These are phyloP conservation scores for Rhipidura dahli DNA, from an alignment of 2,113 vertebrate species.

Conservation along the genomic window DNA sequence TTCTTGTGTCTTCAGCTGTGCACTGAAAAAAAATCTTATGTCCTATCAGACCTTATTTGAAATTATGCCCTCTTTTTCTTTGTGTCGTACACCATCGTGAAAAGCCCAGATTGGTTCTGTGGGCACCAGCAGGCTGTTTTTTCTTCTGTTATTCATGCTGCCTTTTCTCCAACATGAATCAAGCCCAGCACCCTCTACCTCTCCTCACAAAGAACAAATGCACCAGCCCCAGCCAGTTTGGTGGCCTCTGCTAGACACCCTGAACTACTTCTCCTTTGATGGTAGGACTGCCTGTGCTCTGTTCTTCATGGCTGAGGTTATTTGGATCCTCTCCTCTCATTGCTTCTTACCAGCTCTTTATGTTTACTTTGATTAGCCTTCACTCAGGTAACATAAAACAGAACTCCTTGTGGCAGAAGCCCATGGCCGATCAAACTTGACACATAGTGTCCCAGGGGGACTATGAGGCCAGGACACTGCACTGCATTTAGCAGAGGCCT, in stretches of 20 bases:
- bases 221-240: background rate
- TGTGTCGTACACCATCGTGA: background rate
- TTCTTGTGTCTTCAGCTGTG: background rate
- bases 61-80: background rate
- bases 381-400: background rate
- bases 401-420: background rate
- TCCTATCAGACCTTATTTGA: background rate
- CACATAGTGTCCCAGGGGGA: background rate
- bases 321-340: background rate
- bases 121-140: background rate
- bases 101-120: background rate
- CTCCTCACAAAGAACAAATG: background rate
- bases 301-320: background rate
- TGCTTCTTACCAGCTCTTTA: background rate
- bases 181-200: background rate
- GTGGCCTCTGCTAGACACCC: background rate
- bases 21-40: accelerated
- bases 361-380: background rate
- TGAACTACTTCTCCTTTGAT: background rate
- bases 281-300: background rate
- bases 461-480: background rate
- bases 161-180: background rate
- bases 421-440: accelerated
- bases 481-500: background rate
- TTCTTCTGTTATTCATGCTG: too few species aligned